phyloP scores from a whole-genome alignment of 1,140 invertebrate species.

The Penaeus japonicus region DNA sequence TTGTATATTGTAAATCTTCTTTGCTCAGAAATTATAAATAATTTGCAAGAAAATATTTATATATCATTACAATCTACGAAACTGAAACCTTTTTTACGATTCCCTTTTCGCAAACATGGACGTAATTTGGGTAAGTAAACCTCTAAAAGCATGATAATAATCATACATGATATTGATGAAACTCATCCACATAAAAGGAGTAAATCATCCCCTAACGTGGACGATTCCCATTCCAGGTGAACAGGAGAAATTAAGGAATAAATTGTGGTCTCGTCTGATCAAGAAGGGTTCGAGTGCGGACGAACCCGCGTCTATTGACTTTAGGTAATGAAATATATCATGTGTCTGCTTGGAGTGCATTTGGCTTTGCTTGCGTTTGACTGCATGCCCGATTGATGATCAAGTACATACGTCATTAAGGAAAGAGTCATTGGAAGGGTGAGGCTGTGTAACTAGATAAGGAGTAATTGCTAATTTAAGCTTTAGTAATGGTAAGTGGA shows the following conservation, averaged over 20 bases:
- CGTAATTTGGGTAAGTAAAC: too few species aligned
- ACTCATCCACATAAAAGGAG: neutral
- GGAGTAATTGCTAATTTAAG: too few species aligned
- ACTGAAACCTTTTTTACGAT: too few species aligned
- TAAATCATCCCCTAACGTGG: neutral
- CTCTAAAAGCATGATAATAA: neutral
- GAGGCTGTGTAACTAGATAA: too few species aligned
- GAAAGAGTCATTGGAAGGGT: too few species aligned
- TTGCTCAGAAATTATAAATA: too few species aligned
- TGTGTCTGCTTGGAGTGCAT: neutral
- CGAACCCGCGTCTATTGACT: constrained; percentile 82
- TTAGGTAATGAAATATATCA: constrained; percentile 78
- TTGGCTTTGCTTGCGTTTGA: neutral
- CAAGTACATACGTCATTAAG: too few species aligned
- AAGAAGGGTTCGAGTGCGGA: constrained; percentile 87
- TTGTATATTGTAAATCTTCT: too few species aligned
- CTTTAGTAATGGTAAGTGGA: too few species aligned
- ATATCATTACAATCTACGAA: too few species aligned
- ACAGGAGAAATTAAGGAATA: constrained; percentile 77
- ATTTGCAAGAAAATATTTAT: too few species aligned
- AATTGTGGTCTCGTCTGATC: constrained; percentile 79
- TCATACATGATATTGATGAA: neutral
- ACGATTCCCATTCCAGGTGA: neutral
- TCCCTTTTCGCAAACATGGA: too few species aligned
- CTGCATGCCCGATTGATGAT: neutral